These are phyloP conservation scores for Carassius gibelio DNA, from an alignment of 2,113 vertebrate genomes.

Conservation along the genomic window DNA sequence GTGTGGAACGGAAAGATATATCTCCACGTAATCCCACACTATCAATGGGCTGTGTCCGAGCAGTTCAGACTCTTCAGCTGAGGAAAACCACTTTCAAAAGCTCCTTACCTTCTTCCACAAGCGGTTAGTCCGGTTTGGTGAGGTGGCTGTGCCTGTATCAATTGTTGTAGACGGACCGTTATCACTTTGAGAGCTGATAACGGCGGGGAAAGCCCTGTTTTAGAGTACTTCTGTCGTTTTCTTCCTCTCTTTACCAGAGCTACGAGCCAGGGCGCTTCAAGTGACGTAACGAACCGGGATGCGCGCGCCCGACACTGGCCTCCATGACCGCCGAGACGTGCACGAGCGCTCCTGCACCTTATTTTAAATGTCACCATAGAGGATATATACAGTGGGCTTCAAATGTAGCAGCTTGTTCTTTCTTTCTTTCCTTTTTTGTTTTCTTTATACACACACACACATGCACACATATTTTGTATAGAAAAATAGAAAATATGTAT, in stretches of 20 bases:
- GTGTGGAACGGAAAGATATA: conserved; percentile 15
- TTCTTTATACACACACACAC: too few species aligned
- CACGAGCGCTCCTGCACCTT: conserved; percentile 11
- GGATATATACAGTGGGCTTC: background rate
- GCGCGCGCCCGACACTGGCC: conserved; percentile 57
- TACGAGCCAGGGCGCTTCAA: conserved; percentile 61
- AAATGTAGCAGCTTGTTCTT: background rate
- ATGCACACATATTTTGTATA: too few species aligned
- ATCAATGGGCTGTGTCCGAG: conserved; percentile 46
- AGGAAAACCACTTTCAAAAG: conserved; percentile 56
- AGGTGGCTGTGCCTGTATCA: conserved; percentile 21
- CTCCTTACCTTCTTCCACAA: conserved; percentile 54
- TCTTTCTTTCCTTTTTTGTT: too few species aligned
- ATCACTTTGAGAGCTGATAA: conserved; percentile 48
- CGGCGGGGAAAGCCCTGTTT: conserved; percentile 36
- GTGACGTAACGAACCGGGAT: conserved; percentile 63
- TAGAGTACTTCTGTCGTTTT: conserved; percentile 51
- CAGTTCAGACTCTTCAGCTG: conserved; percentile 31
- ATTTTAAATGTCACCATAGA: too few species aligned
- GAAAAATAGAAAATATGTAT: too few species aligned
- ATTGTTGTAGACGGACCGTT: conserved; percentile 44
- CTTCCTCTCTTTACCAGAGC: conserved; percentile 51
- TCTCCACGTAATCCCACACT: conserved; percentile 37
- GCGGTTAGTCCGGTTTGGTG: conserved; percentile 46
- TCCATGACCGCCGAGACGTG: conserved; percentile 42